phyloP scores from a whole-genome alignment of 2,888 invertebrate genomes.

The Drosophila pullipes region DNA sequence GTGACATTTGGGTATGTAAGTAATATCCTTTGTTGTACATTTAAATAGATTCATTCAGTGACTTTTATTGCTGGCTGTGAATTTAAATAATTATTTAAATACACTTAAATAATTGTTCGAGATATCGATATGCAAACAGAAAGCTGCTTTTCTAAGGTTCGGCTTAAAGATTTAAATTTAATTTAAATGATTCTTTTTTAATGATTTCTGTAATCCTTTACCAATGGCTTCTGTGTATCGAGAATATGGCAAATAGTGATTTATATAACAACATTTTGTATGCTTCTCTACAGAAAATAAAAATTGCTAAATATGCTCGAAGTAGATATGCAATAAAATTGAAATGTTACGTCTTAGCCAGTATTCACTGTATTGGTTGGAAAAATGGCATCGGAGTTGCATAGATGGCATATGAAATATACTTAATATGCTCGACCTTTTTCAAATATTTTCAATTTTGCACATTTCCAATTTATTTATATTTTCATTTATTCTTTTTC shows the following conservation, averaged over 20 bases:
- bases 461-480: constrained; percentile 28
- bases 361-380: background rate
- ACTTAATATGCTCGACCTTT: constrained; percentile 33
- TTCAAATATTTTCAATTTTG: constrained; percentile 35
- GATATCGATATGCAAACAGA: background rate
- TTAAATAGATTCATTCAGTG: background rate
- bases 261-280: background rate
- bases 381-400: constrained; percentile 17
- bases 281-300: background rate
- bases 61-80: too few relatives aligned
- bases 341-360: background rate
- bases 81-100: background rate
- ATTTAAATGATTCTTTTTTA: accelerated
- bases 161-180: background rate
- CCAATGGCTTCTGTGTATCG: too few relatives aligned
- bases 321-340: background rate
- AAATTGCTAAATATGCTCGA: background rate
- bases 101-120: background rate
- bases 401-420: constrained; percentile 23
- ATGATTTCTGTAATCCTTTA: background rate
- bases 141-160: accelerated
- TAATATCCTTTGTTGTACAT: background rate
- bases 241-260: background rate
- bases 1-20: background rate
- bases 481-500: constrained; percentile 22